phyloP scores from a whole-genome alignment of 2,113 vertebrate genomes.

The Mungos mungo region DNA sequence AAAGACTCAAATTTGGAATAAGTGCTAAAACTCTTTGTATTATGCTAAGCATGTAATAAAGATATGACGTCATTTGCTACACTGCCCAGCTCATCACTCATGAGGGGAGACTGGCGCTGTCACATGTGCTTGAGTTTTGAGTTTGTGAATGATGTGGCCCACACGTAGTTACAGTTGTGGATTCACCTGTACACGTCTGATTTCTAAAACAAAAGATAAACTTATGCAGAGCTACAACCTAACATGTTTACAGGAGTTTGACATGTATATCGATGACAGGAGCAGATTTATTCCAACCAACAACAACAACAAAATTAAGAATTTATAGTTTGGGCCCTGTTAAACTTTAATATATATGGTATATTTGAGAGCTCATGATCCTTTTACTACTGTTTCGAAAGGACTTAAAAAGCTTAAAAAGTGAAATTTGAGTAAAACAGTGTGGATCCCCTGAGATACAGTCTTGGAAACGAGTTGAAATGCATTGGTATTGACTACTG shows the following conservation, averaged over 20 bases:
- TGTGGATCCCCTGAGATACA: not conserved
- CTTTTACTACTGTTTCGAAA: not conserved
- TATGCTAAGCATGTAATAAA: not conserved
- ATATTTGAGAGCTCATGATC: not conserved
- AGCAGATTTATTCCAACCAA: not conserved
- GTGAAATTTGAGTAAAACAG: not conserved
- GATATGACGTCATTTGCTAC: not conserved
- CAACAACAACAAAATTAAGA: not conserved
- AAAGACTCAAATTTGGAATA: not conserved
- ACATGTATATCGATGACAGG: not conserved
- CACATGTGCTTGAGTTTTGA: not conserved
- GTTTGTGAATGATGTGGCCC: not conserved
- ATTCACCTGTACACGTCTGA: not conserved
- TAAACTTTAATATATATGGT: not conserved
- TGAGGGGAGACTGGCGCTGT: not conserved
- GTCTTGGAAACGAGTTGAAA: not conserved
- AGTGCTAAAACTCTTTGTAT: not conserved
- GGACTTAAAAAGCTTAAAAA: not conserved
- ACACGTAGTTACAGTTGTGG: not conserved
- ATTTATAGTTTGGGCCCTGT: not conserved
- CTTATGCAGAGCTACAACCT: not conserved
- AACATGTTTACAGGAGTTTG: not conserved
- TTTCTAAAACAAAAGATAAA: not conserved
- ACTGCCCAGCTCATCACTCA: not conserved
- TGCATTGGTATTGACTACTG: not conserved